Percentiles rank a stretch among this genome's conserved stretches.
Evolutionary conservation across 2,797 vertebrate genomes (phyloP).

Genomic region (Australoheros facetus): DNA sequence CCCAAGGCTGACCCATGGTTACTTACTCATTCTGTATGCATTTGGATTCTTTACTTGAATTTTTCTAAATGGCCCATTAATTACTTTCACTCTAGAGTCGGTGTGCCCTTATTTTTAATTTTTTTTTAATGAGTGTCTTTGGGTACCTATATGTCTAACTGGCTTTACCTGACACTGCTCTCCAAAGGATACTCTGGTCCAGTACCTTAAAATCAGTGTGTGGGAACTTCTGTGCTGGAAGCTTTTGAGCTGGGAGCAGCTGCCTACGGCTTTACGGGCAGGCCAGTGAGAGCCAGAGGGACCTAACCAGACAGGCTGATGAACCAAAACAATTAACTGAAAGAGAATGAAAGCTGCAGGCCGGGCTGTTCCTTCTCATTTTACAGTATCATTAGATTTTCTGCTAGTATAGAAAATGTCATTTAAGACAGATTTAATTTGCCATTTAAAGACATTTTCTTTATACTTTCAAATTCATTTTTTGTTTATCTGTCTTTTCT

Average conservation of each 20-base stretch:
- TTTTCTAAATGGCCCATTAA: neutral
- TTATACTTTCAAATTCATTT: neutral
- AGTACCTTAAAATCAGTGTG: slow-evolving; percentile 23
- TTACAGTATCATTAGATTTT: neutral
- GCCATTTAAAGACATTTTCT: neutral
- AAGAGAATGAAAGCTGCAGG: slow-evolving; percentile 30
- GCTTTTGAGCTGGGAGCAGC: slow-evolving; percentile 31
- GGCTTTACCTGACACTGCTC: slow-evolving; percentile 21
- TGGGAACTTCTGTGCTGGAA: slow-evolving; percentile 28
- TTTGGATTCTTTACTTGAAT: neutral
- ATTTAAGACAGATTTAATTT: slow-evolving; percentile 18
- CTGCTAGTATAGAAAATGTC: neutral
- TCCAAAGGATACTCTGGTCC: slow-evolving; percentile 3
- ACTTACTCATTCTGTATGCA: slow-evolving; percentile 18
- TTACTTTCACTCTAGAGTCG: neutral
- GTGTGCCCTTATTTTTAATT: neutral
- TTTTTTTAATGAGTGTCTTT: slow-evolving; percentile 6
- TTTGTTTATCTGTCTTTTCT: neutral
- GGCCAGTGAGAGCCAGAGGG: slow-evolving; percentile 26
- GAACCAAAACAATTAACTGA: slow-evolving; percentile 57
- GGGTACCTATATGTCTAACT: neutral
- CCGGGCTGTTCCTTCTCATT: slow-evolving; percentile 2
- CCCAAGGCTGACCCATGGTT: slow-evolving; percentile 1
- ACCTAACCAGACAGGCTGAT: slow-evolving; percentile 38
- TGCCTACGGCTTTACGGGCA: slow-evolving; percentile 32